Percentiles rank a stretch among this genome's conserved stretches.
Conservation (phyloP, 2,113 vertebrate species). For the Xiphophorus hellerii region DNA sequence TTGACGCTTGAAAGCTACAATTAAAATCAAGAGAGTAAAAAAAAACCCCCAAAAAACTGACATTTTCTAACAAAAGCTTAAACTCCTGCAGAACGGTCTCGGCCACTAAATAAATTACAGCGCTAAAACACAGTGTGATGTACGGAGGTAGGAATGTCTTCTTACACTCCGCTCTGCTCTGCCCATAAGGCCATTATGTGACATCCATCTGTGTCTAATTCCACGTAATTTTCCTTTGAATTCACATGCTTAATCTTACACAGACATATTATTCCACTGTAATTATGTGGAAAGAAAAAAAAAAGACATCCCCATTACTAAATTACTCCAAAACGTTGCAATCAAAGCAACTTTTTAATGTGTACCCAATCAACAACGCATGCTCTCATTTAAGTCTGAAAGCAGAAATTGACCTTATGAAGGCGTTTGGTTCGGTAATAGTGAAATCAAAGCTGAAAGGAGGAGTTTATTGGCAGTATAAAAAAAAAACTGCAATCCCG, state of each 20-base stretch:
- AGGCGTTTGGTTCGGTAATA: not conserved
- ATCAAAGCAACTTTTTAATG: conserved; percentile 11
- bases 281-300: not conserved
- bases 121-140: conserved; percentile 3
- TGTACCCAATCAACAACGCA: not conserved
- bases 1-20: not conserved
- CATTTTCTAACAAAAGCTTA: not conserved
- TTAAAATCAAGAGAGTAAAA: too few species aligned
- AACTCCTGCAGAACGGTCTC: not conserved
- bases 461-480: not conserved
- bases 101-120: not conserved
- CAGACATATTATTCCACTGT: not conserved
- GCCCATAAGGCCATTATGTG: not conserved
- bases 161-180: not conserved
- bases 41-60: too few species aligned
- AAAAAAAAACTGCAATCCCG: not conserved
- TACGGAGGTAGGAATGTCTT: not conserved
- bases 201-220: not conserved
- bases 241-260: not conserved
- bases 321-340: conserved; percentile 7
- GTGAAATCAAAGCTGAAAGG: not conserved
- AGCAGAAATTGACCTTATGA: conserved; percentile 12
- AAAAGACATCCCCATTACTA: not conserved
- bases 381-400: not conserved
- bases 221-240: not conserved